A percentile compares a stretch with the other conserved stretches of the same genome.
phyloP scores from a whole-genome alignment of 2,888 invertebrate species.

The Chloroclysta siterata region DNA sequence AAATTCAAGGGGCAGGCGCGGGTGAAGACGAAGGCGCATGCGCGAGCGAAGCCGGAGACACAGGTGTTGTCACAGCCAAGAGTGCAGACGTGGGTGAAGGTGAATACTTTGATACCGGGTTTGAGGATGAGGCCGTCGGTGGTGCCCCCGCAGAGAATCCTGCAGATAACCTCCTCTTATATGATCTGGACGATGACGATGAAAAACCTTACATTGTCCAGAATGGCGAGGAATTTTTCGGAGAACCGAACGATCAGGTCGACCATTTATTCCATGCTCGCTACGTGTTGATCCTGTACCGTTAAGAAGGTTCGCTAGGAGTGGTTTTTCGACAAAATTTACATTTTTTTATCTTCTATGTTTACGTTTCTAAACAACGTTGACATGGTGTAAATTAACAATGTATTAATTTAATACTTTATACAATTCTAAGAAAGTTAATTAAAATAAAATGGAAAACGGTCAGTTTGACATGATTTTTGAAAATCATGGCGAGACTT shows the following conservation, averaged over 20 bases:
- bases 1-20: no score
- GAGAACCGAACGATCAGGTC: not conserved
- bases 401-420: no score
- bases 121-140: not conserved
- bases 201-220: not conserved
- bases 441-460: no score
- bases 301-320: not conserved
- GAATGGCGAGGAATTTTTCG: conserved; percentile 5
- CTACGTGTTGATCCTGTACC: conserved; percentile 9
- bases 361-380: not conserved
- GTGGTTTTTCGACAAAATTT: conserved; percentile 3
- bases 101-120: not conserved
- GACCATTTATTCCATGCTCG: not conserved
- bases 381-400: no score
- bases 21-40: no score
- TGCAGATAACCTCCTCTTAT: no score
- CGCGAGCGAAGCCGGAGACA: no score
- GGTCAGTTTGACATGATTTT: no score
- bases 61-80: no score
- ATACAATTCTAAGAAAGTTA: no score
- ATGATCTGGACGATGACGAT: not conserved
- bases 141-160: not conserved
- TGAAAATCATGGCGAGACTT: no score
- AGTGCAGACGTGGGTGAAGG: not conserved
- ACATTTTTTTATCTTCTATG: not conserved